phyloP scores from a whole-genome alignment of 2,113 vertebrate genomes.

The Tachysurus vachellii region DNA sequence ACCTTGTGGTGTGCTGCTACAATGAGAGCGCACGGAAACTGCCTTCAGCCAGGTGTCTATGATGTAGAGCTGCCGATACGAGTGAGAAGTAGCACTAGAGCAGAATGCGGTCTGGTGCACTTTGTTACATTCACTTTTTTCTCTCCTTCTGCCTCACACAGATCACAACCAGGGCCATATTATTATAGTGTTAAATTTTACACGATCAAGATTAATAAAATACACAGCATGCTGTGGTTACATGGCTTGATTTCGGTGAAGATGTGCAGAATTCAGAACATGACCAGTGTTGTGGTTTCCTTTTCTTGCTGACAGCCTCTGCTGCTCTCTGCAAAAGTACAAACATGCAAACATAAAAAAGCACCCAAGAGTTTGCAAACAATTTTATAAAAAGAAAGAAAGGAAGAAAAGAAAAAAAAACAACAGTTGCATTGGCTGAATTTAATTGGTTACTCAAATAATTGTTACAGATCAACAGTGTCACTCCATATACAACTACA shows the following conservation, averaged over 20 bases:
- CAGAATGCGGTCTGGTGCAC: background rate
- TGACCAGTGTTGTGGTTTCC: conserved; percentile 49
- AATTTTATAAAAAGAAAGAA: background rate
- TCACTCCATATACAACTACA: conserved; percentile 98
- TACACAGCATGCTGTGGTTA: background rate
- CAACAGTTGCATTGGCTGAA: conserved; percentile 78
- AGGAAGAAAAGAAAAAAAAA: too few relatives aligned
- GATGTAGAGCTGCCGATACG: background rate
- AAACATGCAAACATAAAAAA: conserved; percentile 27
- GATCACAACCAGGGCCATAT: background rate
- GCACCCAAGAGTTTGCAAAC: conserved; percentile 2
- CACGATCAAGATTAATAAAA: background rate
- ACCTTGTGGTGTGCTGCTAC: background rate
- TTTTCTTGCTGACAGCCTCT: conserved; percentile 5
- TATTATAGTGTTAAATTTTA: background rate
- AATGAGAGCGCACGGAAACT: conserved; percentile 2
- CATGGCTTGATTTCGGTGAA: conserved; percentile 37
- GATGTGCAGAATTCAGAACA: background rate
- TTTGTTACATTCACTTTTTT: conserved; percentile 7
- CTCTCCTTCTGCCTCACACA: background rate
- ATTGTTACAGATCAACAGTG: conserved; percentile 94
- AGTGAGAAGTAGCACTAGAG: background rate
- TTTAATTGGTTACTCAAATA: conserved; percentile 94
- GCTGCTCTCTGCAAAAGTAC: conserved; percentile 36
- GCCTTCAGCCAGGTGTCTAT: conserved; percentile 14